Conservation (phyloP, 2,888 invertebrate genomes). For the Pecten maximus region DNA sequence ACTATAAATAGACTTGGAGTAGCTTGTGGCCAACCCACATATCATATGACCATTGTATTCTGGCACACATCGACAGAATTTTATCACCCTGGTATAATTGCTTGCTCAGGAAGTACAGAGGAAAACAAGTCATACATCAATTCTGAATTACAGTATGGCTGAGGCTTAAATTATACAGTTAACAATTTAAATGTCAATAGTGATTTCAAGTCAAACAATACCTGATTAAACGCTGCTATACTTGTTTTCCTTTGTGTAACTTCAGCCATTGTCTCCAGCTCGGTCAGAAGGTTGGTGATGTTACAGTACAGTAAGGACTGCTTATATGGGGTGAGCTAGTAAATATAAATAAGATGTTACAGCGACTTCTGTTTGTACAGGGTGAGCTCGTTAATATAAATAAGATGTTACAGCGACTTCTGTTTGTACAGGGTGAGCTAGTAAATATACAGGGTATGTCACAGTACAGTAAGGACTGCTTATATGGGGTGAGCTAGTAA, state of each 20-base stretch:
- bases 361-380: background rate
- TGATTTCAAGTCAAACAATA: slow-evolving; percentile 42
- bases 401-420: background rate
- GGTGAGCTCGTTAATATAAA: background rate
- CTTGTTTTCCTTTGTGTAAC: slow-evolving; percentile 70
- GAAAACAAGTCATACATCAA: no score
- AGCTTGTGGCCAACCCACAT: no score
- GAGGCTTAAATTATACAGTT: no score
- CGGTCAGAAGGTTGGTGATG: slow-evolving; percentile 71
- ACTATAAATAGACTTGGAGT: no score
- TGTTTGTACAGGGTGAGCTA: background rate
- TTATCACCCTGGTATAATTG: no score
- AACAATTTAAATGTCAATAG: no score
- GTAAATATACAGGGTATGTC: background rate
- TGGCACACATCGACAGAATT: no score
- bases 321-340: slow-evolving; percentile 64
- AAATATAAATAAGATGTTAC: background rate
- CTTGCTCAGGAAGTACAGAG: no score
- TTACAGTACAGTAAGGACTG: slow-evolving; percentile 67
- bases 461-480: background rate
- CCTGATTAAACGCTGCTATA: slow-evolving; percentile 72
- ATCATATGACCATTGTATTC: no score
- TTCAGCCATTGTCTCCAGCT: slow-evolving; percentile 71
- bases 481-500: background rate
- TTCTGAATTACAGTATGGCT: no score